Evolutionary conservation across 2,797 vertebrate genomes (phyloP).

Genomic region (Erpetoichthys calabaricus): DNA sequence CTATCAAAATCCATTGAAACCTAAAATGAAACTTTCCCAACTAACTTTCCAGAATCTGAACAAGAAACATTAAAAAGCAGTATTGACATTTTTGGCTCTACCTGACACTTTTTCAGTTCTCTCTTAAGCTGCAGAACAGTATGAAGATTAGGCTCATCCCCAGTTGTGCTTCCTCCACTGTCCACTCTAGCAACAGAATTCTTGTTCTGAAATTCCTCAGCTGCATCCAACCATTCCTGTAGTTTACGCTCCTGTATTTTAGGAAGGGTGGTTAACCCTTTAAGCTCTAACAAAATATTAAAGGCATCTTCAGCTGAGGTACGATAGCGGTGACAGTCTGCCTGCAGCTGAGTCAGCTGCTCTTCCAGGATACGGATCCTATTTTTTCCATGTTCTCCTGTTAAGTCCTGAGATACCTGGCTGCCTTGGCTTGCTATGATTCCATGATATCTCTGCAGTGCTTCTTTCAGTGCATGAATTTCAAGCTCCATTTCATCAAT

Average conservation of each 20-base stretch:
- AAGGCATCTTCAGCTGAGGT: constrained; percentile 59
- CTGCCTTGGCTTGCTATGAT: constrained; percentile 24
- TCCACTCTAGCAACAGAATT: constrained; percentile 20
- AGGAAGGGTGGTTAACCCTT: constrained; percentile 28
- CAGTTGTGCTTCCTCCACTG: constrained; percentile 11
- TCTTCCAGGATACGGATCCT: constrained; percentile 39
- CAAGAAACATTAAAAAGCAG: background rate
- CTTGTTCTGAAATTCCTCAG: constrained; percentile 38
- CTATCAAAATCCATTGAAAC: too few relatives aligned
- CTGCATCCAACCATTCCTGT: constrained; percentile 57
- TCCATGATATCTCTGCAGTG: constrained; percentile 54
- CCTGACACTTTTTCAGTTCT: constrained; percentile 67
- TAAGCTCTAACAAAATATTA: constrained; percentile 49
- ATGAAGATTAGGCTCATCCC: constrained; percentile 36
- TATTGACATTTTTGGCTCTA: constrained; percentile 21
- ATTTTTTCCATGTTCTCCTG: constrained; percentile 32
- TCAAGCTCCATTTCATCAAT: constrained; percentile 67
- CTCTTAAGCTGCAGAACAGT: constrained; percentile 52
- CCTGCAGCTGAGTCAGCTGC: constrained; percentile 35
- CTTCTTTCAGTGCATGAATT: constrained; percentile 57
- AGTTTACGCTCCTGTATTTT: constrained; percentile 39
- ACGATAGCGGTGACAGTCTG: constrained; percentile 41
- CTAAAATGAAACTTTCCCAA: too few relatives aligned
- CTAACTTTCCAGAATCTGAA: too few relatives aligned
- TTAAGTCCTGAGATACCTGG: constrained; percentile 28